Conservation (phyloP, 2,888 invertebrate species). For the Petrolisthes cinctipes region DNA sequence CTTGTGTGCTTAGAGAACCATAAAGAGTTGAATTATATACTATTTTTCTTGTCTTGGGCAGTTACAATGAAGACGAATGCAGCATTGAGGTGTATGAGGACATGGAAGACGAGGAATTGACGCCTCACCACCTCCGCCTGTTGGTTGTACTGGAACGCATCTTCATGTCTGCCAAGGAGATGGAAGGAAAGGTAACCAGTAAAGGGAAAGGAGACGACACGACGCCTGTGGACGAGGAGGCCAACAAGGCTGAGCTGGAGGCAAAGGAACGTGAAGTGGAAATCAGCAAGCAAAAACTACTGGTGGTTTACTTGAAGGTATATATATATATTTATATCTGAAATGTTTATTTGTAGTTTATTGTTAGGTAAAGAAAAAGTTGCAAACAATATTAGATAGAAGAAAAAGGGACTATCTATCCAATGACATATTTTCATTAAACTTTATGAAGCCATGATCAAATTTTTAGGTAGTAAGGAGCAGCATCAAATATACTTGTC, state of each 20-base stretch:
- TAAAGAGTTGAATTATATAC: too few species aligned
- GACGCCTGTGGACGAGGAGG: conserved; percentile 32
- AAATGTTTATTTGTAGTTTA: too few species aligned
- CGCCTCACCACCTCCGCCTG: conserved; percentile 14
- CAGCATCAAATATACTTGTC: too few species aligned
- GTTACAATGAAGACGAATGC: conserved; percentile 39
- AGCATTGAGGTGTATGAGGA: background rate
- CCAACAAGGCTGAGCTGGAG: conserved; percentile 36
- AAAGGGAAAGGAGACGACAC: background rate
- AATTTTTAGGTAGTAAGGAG: too few species aligned
- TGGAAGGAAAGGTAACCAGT: conserved; percentile 16
- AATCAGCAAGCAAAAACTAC: conserved; percentile 69
- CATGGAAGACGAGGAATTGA: conserved; percentile 20
- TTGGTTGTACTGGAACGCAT: conserved; percentile 47
- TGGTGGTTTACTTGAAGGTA: conserved; percentile 80
- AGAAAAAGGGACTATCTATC: too few species aligned
- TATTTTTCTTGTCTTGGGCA: background rate
- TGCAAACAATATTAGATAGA: too few species aligned
- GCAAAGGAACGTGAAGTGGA: conserved; percentile 43
- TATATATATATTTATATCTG: background rate
- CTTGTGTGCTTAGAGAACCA: too few species aligned
- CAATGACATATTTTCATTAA: too few species aligned
- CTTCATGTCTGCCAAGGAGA: conserved; percentile 42
- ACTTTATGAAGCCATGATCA: too few species aligned
- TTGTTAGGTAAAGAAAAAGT: too few species aligned